Percentiles rank a stretch among this genome's conserved stretches.
Conservation (phyloP, 2,113 vertebrate species). For the Addax nasomaculatus region DNA sequence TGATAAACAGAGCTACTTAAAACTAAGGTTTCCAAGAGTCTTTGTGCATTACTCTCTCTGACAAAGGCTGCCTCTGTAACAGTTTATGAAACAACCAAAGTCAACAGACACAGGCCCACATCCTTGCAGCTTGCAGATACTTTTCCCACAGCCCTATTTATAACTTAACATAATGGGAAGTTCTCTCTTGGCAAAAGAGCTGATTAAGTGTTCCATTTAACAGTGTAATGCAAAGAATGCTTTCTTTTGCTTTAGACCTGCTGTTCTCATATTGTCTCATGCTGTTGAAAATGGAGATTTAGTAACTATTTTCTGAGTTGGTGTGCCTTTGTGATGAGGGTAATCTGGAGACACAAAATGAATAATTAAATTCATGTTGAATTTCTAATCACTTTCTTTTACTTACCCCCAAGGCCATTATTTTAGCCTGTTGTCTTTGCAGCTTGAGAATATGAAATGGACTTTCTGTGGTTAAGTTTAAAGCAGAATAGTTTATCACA, state of each 20-base stretch:
- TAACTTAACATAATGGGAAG: slow-evolving; percentile 58
- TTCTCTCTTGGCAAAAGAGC: slow-evolving; percentile 66
- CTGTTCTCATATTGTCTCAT: slow-evolving; percentile 25
- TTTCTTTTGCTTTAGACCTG: slow-evolving; percentile 52
- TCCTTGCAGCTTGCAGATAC: background rate
- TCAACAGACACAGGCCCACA: slow-evolving; percentile 7
- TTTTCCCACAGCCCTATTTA: slow-evolving; percentile 50
- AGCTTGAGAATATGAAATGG: background rate
- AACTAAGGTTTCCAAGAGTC: slow-evolving; percentile 25
- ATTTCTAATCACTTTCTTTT: slow-evolving; percentile 16
- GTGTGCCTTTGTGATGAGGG: background rate
- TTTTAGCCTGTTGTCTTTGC: background rate
- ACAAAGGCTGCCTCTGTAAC: background rate
- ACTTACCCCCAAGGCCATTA: background rate
- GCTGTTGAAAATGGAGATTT: slow-evolving; percentile 48
- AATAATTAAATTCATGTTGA: slow-evolving; percentile 13
- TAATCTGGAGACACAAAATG: slow-evolving; percentile 31
- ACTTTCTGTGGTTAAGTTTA: background rate
- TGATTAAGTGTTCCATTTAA: slow-evolving; percentile 77
- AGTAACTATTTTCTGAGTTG: slow-evolving; percentile 24
- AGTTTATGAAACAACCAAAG: slow-evolving; percentile 15
- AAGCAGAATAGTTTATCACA: slow-evolving; percentile 8
- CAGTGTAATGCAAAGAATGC: slow-evolving; percentile 62
- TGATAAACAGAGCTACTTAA: slow-evolving; percentile 31
- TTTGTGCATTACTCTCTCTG: background rate